Evolutionary conservation across 1,140 invertebrate species (phyloP), one percentile per base, ranked within the genome.

Genomic region (Megalonaias nervosa): DNA sequence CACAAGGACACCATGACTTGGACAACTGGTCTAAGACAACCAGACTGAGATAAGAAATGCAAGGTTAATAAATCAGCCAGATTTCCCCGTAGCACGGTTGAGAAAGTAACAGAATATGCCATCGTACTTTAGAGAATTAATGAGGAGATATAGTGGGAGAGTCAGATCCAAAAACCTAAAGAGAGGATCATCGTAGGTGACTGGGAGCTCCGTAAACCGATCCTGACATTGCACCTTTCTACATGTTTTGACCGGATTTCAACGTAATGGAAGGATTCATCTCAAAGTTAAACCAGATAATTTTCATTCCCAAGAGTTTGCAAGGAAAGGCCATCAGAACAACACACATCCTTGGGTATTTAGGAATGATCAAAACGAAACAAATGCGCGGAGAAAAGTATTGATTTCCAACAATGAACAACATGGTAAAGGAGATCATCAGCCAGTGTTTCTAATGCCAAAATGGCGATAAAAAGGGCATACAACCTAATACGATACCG

Each of bases 311-410:
- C 60, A 26, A 61, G 13, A 74, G 56, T 23, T 67, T 84, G 2
- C 78, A 79, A 21, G 69, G 69, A 31, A 61, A 64, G n/a, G 71
- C 71, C 4, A 77, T 84, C 56, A 75, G 75, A 71, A 58, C 75
- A 56, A 81, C 73, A 38, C 78, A 85, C 56, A 74, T 71, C 4
- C 21, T 61, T 59, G 81, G 79, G 26, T 77, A 80, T 69, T 67
- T 82, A 57, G 82, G 81, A 19, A 77, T 84, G 60, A 71, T 67
- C n/a, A 84, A 77, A 76, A 84, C 82, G 17, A 84, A 82, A 77
- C 67, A 79, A 38, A 70, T 83, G 68, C 56, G 84, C 5, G 26
- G 81, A 66, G 71, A 61, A 38, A 81, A 77, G 62, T 72, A 81
- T 60, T 83, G 80, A 78, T 84, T 82, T 1, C 70, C 68, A 69